These are phyloP conservation scores for Lates japonicus DNA, from an alignment of 2,797 vertebrate species.

Conservation along the genomic window DNA sequence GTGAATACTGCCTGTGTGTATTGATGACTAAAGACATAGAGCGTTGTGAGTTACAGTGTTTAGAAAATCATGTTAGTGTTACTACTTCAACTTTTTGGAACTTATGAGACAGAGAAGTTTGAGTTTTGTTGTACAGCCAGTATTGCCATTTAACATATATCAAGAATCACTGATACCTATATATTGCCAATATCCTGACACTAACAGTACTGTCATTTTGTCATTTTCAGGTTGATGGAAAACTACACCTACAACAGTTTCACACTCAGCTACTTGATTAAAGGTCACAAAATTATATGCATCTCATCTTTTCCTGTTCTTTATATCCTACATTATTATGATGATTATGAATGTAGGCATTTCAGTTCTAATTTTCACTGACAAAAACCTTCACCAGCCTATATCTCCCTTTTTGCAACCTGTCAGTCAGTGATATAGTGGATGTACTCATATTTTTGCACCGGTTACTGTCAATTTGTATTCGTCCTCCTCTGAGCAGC, in stretches of 20 bases:
- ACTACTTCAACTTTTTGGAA: neutral
- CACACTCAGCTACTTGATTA: slow-evolving; percentile 18
- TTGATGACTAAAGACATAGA: neutral
- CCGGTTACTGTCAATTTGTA: slow-evolving; percentile 79
- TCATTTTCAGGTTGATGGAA: slow-evolving; percentile 17
- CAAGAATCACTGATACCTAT: neutral
- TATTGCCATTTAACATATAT: neutral
- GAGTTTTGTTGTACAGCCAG: neutral
- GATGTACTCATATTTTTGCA: slow-evolving; percentile 72
- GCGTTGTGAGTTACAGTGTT: too few species aligned
- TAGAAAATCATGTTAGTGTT: neutral
- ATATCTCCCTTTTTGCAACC: slow-evolving; percentile 87
- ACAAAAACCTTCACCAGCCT: slow-evolving; percentile 79
- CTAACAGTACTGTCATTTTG: neutral
- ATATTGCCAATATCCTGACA: neutral
- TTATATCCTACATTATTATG: neutral
- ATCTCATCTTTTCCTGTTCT: neutral
- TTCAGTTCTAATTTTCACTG: slow-evolving; percentile 30
- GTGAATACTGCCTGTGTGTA: neutral
- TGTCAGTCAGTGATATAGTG: slow-evolving; percentile 81
- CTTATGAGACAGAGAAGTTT: neutral
- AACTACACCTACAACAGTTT: slow-evolving; percentile 20
- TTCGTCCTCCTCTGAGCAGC: slow-evolving; percentile 79
- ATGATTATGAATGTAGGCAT: slow-evolving; percentile 54
- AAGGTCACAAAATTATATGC: neutral